Conservation (phyloP, 2,797 vertebrate genomes). For the Gouania willdenowi region DNA sequence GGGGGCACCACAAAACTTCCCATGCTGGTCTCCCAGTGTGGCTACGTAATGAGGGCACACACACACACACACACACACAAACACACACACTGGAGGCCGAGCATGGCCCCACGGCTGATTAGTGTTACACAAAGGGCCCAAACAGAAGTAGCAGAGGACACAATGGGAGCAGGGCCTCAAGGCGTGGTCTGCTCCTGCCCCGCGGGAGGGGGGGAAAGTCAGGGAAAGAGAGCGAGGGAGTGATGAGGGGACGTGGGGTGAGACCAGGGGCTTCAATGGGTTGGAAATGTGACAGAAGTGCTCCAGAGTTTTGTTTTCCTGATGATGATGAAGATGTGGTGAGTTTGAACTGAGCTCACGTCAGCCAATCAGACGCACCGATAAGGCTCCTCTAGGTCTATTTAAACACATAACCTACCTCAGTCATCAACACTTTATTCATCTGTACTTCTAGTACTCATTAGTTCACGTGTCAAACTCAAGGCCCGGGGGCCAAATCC, state of each 20-base stretch:
- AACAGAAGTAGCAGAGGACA: conserved; percentile 80
- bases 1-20: conserved; percentile 79
- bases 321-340: conserved; percentile 42
- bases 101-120: conserved; percentile 90
- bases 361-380: conserved; percentile 7
- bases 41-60: conserved; percentile 80
- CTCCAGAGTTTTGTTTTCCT: conserved; percentile 59
- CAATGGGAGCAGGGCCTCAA: conserved; percentile 82
- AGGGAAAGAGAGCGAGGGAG: conserved; percentile 4
- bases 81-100: conserved; percentile 66
- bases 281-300: conserved; percentile 46
- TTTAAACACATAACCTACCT: no score
- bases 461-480: no score
- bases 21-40: conserved; percentile 82
- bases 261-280: conserved; percentile 15
- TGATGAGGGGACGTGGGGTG: not conserved
- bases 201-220: conserved; percentile 46
- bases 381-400: no score
- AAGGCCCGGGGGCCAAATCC: no score
- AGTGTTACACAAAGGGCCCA: conserved; percentile 86
- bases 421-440: no score
- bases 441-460: no score
- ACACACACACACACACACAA: conserved; percentile 28
- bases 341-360: conserved; percentile 4
- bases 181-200: conserved; percentile 81